Evolutionary conservation across 1,140 invertebrate genomes (phyloP).

Genomic region (Amphibalanus amphitrite): DNA sequence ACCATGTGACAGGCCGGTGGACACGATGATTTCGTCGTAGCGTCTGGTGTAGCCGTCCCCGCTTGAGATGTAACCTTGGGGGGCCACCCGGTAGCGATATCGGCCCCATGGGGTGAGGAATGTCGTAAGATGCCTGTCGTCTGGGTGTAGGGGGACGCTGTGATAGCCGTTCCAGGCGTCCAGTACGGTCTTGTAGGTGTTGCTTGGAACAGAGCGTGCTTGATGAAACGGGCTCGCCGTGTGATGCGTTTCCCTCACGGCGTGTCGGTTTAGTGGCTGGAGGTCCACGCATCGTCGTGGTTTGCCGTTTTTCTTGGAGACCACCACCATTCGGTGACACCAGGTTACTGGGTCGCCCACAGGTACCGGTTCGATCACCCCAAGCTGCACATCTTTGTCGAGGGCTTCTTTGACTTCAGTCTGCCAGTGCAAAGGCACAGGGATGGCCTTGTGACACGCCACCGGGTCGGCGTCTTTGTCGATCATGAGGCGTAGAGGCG

Average conservation of each 20-base stretch:
- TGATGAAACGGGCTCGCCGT: constrained; percentile 7
- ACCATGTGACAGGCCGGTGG: not conserved
- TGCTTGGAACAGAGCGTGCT: not conserved
- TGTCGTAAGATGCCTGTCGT: constrained; percentile 5
- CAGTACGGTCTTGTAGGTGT: constrained; percentile 9
- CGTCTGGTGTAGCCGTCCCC: not conserved
- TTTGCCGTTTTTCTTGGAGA: constrained; percentile 9
- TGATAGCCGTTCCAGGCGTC: constrained; percentile 7
- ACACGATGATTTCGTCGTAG: not conserved
- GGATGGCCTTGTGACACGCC: constrained; percentile 7
- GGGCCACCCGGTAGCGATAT: constrained; percentile 4
- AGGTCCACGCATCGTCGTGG: constrained; percentile 8
- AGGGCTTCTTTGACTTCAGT: constrained; percentile 9
- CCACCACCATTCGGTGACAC: constrained; percentile 9
- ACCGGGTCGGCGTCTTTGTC: not conserved
- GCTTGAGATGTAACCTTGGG: not conserved
- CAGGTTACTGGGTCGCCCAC: constrained; percentile 3
- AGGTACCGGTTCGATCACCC: constrained; percentile 9
- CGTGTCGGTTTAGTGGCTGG: constrained; percentile 4
- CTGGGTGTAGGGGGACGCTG: constrained; percentile 1
- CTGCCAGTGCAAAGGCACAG: constrained; percentile 9
- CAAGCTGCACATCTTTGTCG: constrained; percentile 4
- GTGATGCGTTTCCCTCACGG: constrained; percentile 8
- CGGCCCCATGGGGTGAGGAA: constrained; percentile 11
- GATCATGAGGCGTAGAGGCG: not conserved